Evolutionary conservation across 2,113 vertebrate genomes (phyloP), one percentile per base, ranked within the genome.

Genomic region (Chaetops frenatus): DNA sequence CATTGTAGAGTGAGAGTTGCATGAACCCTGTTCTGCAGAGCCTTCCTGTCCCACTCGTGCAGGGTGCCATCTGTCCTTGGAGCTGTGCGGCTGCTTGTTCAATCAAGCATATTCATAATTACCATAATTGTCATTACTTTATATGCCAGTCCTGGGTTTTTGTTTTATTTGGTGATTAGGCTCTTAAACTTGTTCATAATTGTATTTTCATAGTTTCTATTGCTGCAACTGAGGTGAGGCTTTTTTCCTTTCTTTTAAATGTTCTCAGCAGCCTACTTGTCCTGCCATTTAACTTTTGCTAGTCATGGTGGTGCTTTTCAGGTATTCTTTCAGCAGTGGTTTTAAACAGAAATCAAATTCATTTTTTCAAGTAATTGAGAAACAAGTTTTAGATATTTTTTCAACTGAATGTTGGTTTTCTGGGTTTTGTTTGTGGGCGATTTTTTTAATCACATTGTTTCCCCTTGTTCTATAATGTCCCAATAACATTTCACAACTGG

Each of bases 11-110:
- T 22, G 74, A 4, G 35, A 27, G 65, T 0, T 35, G 65, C 31
- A 2, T 7, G 28, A 38, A 1, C 7, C 47, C 64, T 0, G 1
- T 10, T 14, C 15, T 35, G 40, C 24, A n/a, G 65, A 12, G 35
- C 16, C 2, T 9, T 21, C 18, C 44, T 31, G 85, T 25, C 65
- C 40, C 40, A 2, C 13, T 15, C 4, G 0, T 2, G 0, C 24
- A 2, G 31, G n/a, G 13, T 17, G 15, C n/a, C 1, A 12, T 4
- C 16, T 24, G 16, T 21, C 22, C 85, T 48, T 1, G 0, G 38
- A 15, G 57, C 48, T 29, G 20, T 19, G n/a, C 27, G 69, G 1
- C 48, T 60, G 56, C 78, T 53, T 19, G 6, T 50, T 60, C 48
- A 25, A 2, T 40, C 28, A 17, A 28, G 23, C 24, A 1, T 11